Percentiles rank a stretch among this genome's conserved stretches.
Evolutionary conservation across 2,113 vertebrate genomes (phyloP).

Genomic region (Budorcas taxicolor): DNA sequence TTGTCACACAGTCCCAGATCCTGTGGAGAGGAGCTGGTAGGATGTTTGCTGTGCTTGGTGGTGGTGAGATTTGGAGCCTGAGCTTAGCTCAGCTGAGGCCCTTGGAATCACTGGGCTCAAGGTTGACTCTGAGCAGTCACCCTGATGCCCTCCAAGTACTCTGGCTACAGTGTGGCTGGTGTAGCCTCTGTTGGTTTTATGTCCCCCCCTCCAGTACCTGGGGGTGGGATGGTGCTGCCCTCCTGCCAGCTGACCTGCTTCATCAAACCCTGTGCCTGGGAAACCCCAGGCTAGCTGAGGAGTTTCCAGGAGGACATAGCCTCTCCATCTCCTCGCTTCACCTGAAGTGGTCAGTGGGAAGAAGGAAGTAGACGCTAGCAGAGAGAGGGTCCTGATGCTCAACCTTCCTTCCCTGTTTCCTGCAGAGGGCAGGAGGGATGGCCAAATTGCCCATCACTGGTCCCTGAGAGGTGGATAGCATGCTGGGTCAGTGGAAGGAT

Average conservation of each 20-base stretch:
- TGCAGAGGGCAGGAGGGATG: background rate
- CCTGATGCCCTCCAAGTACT: background rate
- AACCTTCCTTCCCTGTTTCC: rapidly evolving
- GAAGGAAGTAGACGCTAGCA: background rate
- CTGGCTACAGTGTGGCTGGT: background rate
- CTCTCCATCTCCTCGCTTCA: background rate
- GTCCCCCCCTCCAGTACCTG: background rate
- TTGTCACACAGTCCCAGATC: background rate
- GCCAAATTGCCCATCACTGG: background rate
- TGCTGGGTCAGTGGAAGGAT: background rate
- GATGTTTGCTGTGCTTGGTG: background rate
- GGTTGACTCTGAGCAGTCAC: background rate
- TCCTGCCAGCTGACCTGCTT: background rate
- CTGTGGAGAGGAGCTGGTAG: background rate
- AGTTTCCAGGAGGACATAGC: background rate
- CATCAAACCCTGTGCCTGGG: rapidly evolving
- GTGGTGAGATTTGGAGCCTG: background rate
- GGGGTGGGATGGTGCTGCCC: background rate
- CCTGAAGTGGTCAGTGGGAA: background rate
- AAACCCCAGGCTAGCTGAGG: background rate
- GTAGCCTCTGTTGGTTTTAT: background rate
- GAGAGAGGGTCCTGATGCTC: background rate
- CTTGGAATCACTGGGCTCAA: background rate
- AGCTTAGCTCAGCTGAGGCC: background rate
- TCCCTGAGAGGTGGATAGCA: rapidly evolving